Percentiles rank a stretch among this genome's conserved stretches.
Conservation (phyloP, 64 coral and sea anemone species). For the Dendrophyllia cribrosa region DNA sequence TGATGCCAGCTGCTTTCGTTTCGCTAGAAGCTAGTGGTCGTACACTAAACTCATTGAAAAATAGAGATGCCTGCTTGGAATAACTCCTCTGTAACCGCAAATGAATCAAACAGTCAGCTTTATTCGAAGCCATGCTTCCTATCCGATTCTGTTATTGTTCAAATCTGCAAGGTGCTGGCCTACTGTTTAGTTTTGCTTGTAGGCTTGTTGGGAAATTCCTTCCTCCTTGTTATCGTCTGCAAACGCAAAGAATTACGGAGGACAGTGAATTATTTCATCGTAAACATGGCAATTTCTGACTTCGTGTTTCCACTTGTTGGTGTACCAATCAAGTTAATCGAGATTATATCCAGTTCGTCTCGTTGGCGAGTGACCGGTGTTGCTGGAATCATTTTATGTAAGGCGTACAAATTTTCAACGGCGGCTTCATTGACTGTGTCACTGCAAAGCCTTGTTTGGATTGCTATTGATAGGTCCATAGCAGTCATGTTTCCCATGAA, state of each 20-base stretch:
- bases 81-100: too few species aligned
- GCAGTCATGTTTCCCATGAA: neutral
- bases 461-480: neutral
- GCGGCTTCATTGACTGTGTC: neutral
- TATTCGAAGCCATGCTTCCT: too few species aligned
- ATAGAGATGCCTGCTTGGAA: too few species aligned
- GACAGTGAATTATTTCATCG: constrained; percentile 2
- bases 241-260: neutral
- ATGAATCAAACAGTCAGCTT: too few species aligned
- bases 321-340: neutral
- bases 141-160: too few species aligned
- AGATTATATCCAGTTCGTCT: neutral
- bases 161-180: neutral
- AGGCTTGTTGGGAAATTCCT: neutral
- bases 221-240: neutral
- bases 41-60: too few species aligned
- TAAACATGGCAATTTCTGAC: neutral
- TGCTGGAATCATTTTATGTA: neutral
- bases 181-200: neutral
- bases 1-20: too few species aligned
- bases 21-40: too few species aligned
- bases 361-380: neutral
- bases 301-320: neutral
- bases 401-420: neutral
- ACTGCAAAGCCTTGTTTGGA: neutral